Percentiles rank a stretch among this genome's conserved stretches.
phyloP scores from a whole-genome alignment of 2,113 vertebrate genomes.

The Planiliza haematocheilus region DNA sequence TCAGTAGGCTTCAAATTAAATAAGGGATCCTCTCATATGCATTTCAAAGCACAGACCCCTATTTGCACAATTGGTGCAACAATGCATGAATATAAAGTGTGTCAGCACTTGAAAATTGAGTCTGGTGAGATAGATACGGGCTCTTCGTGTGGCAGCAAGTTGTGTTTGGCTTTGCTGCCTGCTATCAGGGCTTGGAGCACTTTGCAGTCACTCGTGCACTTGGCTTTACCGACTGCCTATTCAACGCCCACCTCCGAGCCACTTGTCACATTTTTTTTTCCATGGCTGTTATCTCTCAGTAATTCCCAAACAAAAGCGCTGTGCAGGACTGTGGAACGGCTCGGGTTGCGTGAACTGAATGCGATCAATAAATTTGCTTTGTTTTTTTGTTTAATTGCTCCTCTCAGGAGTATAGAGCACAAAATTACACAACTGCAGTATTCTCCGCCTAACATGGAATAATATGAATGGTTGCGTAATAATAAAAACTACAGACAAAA shows the following conservation, averaged over 20 bases:
- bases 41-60: slow-evolving; percentile 8
- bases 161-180: slow-evolving; percentile 1
- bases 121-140: not conserved
- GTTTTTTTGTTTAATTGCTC: slow-evolving; percentile 53
- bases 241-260: slow-evolving; percentile 57
- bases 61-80: slow-evolving; percentile 1
- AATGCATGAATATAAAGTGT: not conserved
- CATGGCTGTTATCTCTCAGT: slow-evolving; percentile 37
- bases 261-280: slow-evolving; percentile 53
- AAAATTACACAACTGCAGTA: not conserved
- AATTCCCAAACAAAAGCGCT: slow-evolving; percentile 54
- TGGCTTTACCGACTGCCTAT: slow-evolving; percentile 40
- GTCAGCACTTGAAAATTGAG: slow-evolving; percentile 3
- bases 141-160: not conserved
- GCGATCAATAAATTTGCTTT: slow-evolving; percentile 38
- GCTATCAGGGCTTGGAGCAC: slow-evolving; percentile 8
- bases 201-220: slow-evolving; percentile 35
- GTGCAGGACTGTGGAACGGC: slow-evolving; percentile 41
- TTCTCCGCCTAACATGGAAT: slow-evolving; percentile 29
- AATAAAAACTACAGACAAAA: slow-evolving; percentile 11
- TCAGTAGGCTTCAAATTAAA: slow-evolving; percentile 5
- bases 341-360: slow-evolving; percentile 12
- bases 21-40: not conserved
- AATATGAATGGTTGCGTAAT: slow-evolving; percentile 9
- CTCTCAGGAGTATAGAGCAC: slow-evolving; percentile 19